Evolutionary conservation across 2,888 invertebrate species (phyloP), one percentile per base, ranked within the genome.

Genomic region (Drosophila kambysellisi): DNA sequence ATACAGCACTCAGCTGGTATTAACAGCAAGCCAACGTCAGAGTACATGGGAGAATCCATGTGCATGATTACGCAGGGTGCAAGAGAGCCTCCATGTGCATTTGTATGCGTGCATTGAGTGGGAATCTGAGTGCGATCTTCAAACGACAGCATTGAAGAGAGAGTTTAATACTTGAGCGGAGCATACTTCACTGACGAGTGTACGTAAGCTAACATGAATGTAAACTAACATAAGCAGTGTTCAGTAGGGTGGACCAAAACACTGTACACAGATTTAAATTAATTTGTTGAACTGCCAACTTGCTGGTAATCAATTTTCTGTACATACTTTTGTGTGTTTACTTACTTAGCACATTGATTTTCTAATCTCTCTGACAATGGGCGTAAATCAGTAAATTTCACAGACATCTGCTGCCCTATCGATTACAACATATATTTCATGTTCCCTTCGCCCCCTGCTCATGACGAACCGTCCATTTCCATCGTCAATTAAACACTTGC

Each of bases 401-500:
- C 15, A 37, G 41, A 33, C 82, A 75, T 66, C 60, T 81, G 71
- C 51, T 69, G 54, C 60, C 37, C 63, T 65, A 72, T 81, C 65
- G 74, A 81, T 81, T 76, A 65, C 70, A 66, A 46, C 65, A 51
- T 41, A 51, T 52, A n/a, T 20, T 39, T 30, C 5, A 12, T 33
- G 33, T n/a, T 12, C 25, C 30, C 30, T 12, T 25, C 8, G 7
- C 29, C 25, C 51, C 41, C 51, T 48, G 29, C n/a, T 8, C 29
- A 15, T n/a, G 62, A 35, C 6, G 17, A 9, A 3, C 33, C 6
- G 56, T 20, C 46, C 54, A 58, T 70, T 70, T 70, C 64, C 61
- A 71, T 61, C 72, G 68, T 79, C 83, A 83, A 86, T 83, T 88
- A 88, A 86, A 74, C 73, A 75, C 70, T 85, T 79, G 73, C 70